Evolutionary conservation across 2,797 vertebrate genomes (phyloP).

Genomic region (Peromyscus aztecus): DNA sequence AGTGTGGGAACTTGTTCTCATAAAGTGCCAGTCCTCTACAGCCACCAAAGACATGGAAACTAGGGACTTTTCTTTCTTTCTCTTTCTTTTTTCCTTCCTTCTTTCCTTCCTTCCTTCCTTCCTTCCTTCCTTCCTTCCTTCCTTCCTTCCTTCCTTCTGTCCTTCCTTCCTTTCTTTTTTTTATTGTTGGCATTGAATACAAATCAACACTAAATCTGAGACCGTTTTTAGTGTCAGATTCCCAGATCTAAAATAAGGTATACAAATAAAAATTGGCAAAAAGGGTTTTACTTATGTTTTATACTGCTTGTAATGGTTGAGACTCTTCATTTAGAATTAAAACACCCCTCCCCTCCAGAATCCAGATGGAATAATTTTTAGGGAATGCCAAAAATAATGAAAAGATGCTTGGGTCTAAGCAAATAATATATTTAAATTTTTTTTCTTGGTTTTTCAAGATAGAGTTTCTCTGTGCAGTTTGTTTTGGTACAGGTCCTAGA

Average conservation of each 20-base stretch:
- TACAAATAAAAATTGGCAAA: constrained; percentile 81
- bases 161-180: too few relatives aligned
- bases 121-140: too few relatives aligned
- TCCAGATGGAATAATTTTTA: constrained; percentile 82
- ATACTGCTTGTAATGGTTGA: constrained; percentile 81
- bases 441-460: too few relatives aligned
- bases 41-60: constrained; percentile 72
- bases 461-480: too few relatives aligned
- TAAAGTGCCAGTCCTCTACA: constrained; percentile 76
- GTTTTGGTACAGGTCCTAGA: too few relatives aligned
- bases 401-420: constrained; percentile 70
- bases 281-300: constrained; percentile 81
- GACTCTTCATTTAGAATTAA: constrained; percentile 81
- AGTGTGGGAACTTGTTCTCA: constrained; percentile 59
- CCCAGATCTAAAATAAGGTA: constrained; percentile 82
- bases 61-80: constrained; percentile 14
- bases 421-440: constrained; percentile 66
- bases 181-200: constrained; percentile 77
- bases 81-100: too few relatives aligned
- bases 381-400: constrained; percentile 81
- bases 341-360: constrained; percentile 68
- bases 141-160: too few relatives aligned
- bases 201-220: constrained; percentile 80
- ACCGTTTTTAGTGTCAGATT: constrained; percentile 82
- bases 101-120: too few relatives aligned